Percentiles rank a stretch among this genome's conserved stretches.
These are phyloP conservation scores for Eristalis pertinax DNA, from an alignment of 2,888 invertebrate genomes.

Conservation along the genomic window DNA sequence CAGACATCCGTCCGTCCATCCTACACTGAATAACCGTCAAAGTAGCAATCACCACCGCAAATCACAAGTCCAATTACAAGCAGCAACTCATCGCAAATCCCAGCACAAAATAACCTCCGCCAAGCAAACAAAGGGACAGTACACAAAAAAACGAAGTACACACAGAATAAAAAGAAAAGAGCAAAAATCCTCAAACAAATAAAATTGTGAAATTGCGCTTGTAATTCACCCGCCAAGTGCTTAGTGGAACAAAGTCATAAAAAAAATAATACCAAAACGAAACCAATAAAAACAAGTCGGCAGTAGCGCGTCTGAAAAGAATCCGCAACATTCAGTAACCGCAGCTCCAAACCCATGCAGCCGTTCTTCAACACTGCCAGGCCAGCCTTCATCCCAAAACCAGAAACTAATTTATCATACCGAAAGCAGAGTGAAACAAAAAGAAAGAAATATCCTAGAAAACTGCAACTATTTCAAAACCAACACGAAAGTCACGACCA, in stretches of 20 bases:
- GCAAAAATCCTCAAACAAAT: conserved; percentile 65
- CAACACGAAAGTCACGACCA: conserved; percentile 57
- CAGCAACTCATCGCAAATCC: conserved; percentile 65
- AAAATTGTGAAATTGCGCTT: conserved; percentile 72
- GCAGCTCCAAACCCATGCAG: conserved; percentile 29
- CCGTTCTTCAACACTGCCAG: background rate
- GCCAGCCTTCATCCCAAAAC: conserved; percentile 63
- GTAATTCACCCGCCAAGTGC: conserved; percentile 72
- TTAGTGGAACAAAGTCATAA: conserved; percentile 76
- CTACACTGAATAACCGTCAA: background rate
- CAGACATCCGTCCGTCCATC: background rate
- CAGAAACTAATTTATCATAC: conserved; percentile 72
- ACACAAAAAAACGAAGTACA: background rate
- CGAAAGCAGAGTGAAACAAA: background rate
- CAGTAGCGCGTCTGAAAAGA: conserved; percentile 71
- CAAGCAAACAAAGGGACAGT: conserved; percentile 27
- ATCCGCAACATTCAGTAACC: conserved; percentile 67
- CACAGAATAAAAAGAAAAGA: too few species aligned
- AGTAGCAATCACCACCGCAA: conserved; percentile 54
- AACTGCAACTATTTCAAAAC: conserved; percentile 72
- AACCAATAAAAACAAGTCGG: conserved; percentile 73
- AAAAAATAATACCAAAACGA: conserved; percentile 76
- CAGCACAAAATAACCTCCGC: conserved; percentile 49
- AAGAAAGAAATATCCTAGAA: conserved; percentile 39
- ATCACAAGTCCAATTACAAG: conserved; percentile 68